Base-by-base conservation (phyloP, 2,888 invertebrate genomes). In the Anorthoa munda region DNA sequence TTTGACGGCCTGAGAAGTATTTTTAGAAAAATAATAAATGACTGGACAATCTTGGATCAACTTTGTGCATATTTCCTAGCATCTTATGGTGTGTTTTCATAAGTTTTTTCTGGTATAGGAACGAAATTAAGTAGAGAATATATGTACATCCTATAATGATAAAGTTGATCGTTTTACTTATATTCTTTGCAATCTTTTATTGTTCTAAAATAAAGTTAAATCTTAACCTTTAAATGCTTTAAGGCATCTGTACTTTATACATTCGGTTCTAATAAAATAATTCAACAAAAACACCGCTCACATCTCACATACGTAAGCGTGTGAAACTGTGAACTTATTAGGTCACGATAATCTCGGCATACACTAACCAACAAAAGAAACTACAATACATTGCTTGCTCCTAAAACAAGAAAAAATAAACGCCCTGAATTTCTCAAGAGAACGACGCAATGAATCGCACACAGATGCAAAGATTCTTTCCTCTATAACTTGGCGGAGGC, bases 261-360 rank as follows among this genome's bases (percentile, higher is more conserved):
- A 80, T 63, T 48, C 17, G 45, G 4, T 18, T 53, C 26, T 70
- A 61, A 39, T 65, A 21, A 60, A 51, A 53, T 48, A 39, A n/a
- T 39, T 26, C 55, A 56, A 76, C 64, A 81, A 48, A 78, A 72
- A 26, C 48, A 18, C 39, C 31, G 15, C 31, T 48, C 23, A 51
- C 17, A 56, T 23, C 50, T 46, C 45, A 55, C 50, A 45, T 53
- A 61, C 15, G 46, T 23, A 46, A 63, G 31, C 70, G 65, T 82
- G 56, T 69, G 78, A 77, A 61, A 61, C 50, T 82, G 56, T 61
- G 71, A 65, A 61, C 61, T 58, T 82, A 77, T 79, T 82, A 69
- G 78, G 61, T 78, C 66, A 79, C 56, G 65, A 70, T 78, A 66
- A 78, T 71, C 66, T 71, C n/a, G 64, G 55, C 53, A 17, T 13